Percentiles rank a stretch among this genome's conserved stretches.
Conservation (phyloP, 2,113 vertebrate genomes). For the Gobius niger region DNA sequence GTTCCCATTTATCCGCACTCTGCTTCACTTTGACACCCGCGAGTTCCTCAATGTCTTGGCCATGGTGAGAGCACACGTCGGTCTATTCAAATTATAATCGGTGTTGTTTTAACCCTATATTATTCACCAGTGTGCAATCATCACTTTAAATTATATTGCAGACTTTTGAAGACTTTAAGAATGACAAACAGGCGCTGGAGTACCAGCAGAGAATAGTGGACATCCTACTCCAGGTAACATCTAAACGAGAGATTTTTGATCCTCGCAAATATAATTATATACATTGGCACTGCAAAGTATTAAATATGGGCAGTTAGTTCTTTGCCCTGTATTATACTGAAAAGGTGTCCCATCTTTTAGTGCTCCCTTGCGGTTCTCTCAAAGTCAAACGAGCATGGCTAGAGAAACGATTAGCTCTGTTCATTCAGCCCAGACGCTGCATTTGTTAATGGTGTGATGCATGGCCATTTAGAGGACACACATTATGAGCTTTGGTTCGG, state of each 20-base stretch:
- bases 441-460: no score
- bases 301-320: no score
- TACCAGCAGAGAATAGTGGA: constrained; percentile 98
- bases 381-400: no score
- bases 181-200: constrained; percentile 97
- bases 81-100: not conserved
- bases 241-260: not conserved
- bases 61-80: constrained; percentile 87
- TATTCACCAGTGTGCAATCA: not conserved
- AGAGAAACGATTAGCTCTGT: no score
- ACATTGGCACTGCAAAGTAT: no score
- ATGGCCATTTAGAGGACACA: no score
- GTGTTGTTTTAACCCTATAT: not conserved
- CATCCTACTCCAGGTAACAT: constrained; percentile 90
- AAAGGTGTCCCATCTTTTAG: no score
- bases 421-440: no score
- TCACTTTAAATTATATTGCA: constrained; percentile 56
- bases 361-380: no score
- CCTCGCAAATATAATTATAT: not conserved
- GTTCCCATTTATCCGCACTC: constrained; percentile 87
- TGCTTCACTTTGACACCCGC: constrained; percentile 94
- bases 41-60: constrained; percentile 98
- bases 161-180: constrained; percentile 99
- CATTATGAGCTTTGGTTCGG: no score
- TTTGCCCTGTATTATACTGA: no score